Base-by-base conservation (phyloP, 2,113 vertebrate species). In the Acrocephalus arundinaceus region DNA sequence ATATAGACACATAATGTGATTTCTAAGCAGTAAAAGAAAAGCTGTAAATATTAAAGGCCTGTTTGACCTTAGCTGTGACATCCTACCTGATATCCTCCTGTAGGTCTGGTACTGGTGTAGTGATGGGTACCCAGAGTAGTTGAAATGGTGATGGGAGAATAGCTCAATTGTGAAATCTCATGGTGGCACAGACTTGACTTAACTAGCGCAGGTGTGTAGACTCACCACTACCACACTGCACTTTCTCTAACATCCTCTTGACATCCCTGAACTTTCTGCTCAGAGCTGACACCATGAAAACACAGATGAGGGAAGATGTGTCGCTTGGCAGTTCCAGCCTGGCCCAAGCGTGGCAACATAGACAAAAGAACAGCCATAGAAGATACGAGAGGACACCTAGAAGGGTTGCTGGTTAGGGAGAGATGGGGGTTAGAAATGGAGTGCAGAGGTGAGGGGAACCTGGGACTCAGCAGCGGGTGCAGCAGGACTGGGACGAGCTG, bases 271-370 rank as follows among this genome's bases (percentile, higher is more conserved):
- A 81, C 73, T 28, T 88, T 59, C 71, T 70, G 54, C 63, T 93
- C 41, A 62, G 51, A 74, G n/a, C 35, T 31, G 45, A 61, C 45
- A 55, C 63, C 16, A 25, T 41, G 43, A 87, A 89, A 81, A 90
- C 28, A 46, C 31, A 77, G 41, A 33, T 6, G 31, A 83, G 15
- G 23, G 20, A 58, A 74, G 24, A 41, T 22, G 52, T 28, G 23
- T 24, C 0, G 0, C 48, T 67, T 81, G 65, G 65, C 39, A 57
- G 15, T 21, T 76, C 67, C 62, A 93, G 52, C 18, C 70, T 52
- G 58, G 45, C 7, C 37, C 49, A 63, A 48, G 35, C 0, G 0
- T 7, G 5, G 39, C 15, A 67, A 59, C 57, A 30, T 0, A 1
- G 85, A 73, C 1, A 7, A 30, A 35, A 46, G 65, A 80, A 62